Base-by-base conservation (phyloP, 2,113 vertebrate species). In the Shinisaurus crocodilurus region DNA sequence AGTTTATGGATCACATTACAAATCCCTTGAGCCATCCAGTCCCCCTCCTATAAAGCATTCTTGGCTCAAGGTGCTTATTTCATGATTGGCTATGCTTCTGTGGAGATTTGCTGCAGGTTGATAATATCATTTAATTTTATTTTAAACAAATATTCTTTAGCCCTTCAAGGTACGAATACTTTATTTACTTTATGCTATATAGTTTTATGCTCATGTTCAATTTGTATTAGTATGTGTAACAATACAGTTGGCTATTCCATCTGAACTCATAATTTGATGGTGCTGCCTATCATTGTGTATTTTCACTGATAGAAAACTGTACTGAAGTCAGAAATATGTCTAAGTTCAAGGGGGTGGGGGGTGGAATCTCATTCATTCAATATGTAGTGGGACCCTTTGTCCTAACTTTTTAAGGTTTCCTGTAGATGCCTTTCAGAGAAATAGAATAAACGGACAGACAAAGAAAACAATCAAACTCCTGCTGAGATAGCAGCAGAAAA, bases 391-490 rank as follows among this genome's bases (percentile, higher is more conserved):
- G 27, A 79, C 27, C 80, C 6, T 84, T 85, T 76, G 67, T 82
- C 67, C 72, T 88, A 76, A 88, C 65, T 91, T 94, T 93, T 92
- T 74, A 87, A 92, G 94, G 45, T 57, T 92, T 93, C 37, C 25
- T 91, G 27, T 69, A 88, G 65, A 87, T 91, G 54, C 81, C 50
- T 92, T 83, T 94, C 81, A 91, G 82, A 70, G 92, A 92, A 95
- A 88, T 57, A 74, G 83, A 94, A 77, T 88, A 95, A 95, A 91
- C 90, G 91, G 34, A 92, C 0, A 93, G 89, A 95, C 94, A 95
- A 94, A 95, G 81, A 87, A 95, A 97, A 92, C 65, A 84, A 94
- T 92, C 82, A 93, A 91, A 93, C 3, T 29, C 4, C 29, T 87
- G 40, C 0, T 70, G 50, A 95, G 91, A 90, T 84, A 91, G 57